Conservation (phyloP, 2,113 vertebrate species). For the Cyprinodon tularosa region DNA sequence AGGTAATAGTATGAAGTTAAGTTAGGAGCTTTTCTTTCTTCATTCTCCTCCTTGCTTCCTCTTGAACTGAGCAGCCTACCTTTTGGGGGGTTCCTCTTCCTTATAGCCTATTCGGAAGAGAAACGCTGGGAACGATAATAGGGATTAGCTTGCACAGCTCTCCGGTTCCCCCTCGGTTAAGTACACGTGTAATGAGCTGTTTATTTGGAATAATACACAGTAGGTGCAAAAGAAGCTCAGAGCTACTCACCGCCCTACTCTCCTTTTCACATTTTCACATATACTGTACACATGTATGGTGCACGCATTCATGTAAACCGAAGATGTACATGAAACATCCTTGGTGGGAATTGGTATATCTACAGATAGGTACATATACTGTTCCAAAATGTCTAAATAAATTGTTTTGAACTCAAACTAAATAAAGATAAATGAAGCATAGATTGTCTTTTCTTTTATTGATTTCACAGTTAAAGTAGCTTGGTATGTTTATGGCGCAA, state of each 20-base stretch:
- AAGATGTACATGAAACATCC: constrained; percentile 19
- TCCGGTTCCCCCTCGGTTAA: constrained; percentile 79
- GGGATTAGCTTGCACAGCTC: constrained; percentile 79
- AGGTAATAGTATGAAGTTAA: constrained; percentile 71
- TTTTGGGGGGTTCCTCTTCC: constrained; percentile 60
- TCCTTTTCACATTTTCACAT: constrained; percentile 21
- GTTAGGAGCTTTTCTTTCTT: constrained; percentile 56
- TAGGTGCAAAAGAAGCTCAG: constrained; percentile 71
- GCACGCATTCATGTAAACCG: constrained; percentile 22
- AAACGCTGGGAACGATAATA: constrained; percentile 76
- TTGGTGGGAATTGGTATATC: constrained; percentile 18
- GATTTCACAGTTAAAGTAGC: background rate
- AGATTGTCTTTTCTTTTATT: background rate
- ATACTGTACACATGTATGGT: constrained; percentile 19
- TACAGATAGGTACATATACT: constrained; percentile 57
- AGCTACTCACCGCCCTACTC: constrained; percentile 50
- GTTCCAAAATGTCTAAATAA: background rate
- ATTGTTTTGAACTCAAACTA: background rate
- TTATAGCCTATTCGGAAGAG: constrained; percentile 71
- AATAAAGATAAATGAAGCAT: background rate
- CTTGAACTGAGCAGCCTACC: constrained; percentile 53
- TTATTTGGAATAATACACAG: constrained; percentile 84
- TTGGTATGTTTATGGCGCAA: background rate
- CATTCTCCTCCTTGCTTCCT: constrained; percentile 44
- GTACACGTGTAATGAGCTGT: constrained; percentile 84